These are phyloP conservation scores for Eonycteris spelaea DNA, from an alignment of 2,113 vertebrate species.

Conservation along the genomic window DNA sequence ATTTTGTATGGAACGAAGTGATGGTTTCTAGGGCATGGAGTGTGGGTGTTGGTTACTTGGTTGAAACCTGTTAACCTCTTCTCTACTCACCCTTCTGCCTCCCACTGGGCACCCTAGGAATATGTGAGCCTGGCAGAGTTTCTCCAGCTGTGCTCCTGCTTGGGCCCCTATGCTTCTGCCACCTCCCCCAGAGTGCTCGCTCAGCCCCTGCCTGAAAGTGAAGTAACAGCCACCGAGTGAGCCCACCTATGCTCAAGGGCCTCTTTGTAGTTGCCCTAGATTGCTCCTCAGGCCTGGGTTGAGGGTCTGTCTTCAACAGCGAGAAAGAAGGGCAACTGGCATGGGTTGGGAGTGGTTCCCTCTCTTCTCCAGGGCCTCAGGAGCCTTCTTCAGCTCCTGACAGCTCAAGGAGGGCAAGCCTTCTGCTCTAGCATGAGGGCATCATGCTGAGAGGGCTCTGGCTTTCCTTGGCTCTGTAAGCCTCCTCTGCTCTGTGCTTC, in stretches of 20 bases:
- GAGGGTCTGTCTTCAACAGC: background rate
- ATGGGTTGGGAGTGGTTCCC: background rate
- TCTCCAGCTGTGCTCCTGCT: slow-evolving; percentile 89
- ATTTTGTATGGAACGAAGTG: background rate
- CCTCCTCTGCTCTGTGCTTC: background rate
- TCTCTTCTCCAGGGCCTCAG: background rate
- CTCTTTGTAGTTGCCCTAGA: background rate
- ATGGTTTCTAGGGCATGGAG: background rate
- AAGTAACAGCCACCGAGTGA: slow-evolving; percentile 82
- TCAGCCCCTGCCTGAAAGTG: slow-evolving; percentile 79
- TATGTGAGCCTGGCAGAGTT: slow-evolving; percentile 93
- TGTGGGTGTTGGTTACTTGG: background rate
- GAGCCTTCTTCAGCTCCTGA: background rate
- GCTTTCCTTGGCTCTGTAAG: background rate
- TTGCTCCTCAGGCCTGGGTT: background rate
- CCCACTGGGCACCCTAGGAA: slow-evolving; percentile 83
- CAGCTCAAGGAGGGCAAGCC: background rate
- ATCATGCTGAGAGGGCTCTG: background rate
- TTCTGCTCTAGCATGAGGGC: background rate
- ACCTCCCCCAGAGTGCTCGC: slow-evolving; percentile 75
- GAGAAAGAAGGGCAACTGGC: background rate
- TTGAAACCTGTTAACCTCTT: background rate
- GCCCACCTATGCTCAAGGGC: slow-evolving; percentile 34
- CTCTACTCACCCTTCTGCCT: slow-evolving; percentile 42
- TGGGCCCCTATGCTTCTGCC: slow-evolving; percentile 81